These are phyloP conservation scores for Hyposoter dolosus DNA, from an alignment of 2,888 invertebrate genomes.

Conservation along the genomic window DNA sequence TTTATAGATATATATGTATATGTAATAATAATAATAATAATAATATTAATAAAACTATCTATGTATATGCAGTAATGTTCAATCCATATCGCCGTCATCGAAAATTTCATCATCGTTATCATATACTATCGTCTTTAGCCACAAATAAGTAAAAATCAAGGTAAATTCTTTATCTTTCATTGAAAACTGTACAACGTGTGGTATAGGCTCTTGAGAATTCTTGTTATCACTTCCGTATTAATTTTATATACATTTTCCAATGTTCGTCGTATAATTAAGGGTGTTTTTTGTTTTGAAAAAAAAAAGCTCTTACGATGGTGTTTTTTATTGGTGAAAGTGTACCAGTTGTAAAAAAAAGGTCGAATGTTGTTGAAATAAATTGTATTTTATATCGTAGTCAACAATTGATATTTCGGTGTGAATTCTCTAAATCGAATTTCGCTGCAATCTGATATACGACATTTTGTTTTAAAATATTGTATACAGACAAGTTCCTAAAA, in stretches of 20 bases:
- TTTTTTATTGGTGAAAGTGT: conserved; percentile 5
- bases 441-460: conserved; percentile 38
- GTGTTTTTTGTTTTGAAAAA: conserved; percentile 40
- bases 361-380: conserved; percentile 19
- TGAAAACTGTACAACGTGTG: conserved; percentile 80
- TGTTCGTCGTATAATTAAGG: conserved; percentile 53
- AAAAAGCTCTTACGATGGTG: conserved; percentile 26
- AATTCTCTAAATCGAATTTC: conserved; percentile 21
- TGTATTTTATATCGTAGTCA: conserved; percentile 35
- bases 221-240: conserved; percentile 78
- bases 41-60: conserved; percentile 81
- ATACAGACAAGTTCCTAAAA: conserved; percentile 48
- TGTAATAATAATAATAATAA: conserved; percentile 36
- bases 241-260: conserved; percentile 70
- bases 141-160: conserved; percentile 77
- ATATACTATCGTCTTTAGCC: conserved; percentile 62
- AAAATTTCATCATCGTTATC: conserved; percentile 66
- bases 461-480: conserved; percentile 41
- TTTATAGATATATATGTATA: conserved; percentile 73
- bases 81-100: conserved; percentile 76
- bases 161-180: conserved; percentile 75
- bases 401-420: conserved; percentile 26
- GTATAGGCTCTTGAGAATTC: conserved; percentile 80
- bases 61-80: conserved; percentile 76
- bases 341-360: conserved; percentile 33